phyloP scores from a whole-genome alignment of 2,888 invertebrate genomes.

The Sarcophaga caerulescens region DNA sequence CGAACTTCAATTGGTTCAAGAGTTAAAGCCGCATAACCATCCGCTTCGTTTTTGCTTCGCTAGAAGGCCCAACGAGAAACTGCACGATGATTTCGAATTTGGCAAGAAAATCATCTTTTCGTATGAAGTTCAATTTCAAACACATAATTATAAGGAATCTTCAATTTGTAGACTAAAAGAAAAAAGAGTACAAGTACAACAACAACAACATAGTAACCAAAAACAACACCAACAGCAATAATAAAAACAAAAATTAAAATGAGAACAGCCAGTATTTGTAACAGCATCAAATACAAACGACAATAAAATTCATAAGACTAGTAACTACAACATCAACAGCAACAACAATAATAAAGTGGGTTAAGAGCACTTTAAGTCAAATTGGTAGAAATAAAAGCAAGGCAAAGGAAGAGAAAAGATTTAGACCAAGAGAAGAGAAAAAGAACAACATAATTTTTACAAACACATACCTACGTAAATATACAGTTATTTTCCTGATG shows the following conservation, averaged over 20 bases:
- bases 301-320: background rate
- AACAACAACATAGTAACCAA: slow-evolving; percentile 15
- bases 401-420: slow-evolving; percentile 19
- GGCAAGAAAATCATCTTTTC: too few species aligned
- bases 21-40: too few species aligned
- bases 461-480: background rate
- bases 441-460: background rate
- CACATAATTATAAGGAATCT: too few species aligned
- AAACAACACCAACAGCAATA: background rate
- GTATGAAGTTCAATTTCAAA: too few species aligned
- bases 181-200: slow-evolving; percentile 34
- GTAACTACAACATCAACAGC: background rate
- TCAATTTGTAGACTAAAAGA: background rate
- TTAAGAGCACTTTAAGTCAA: slow-evolving; percentile 65
- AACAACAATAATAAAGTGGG: slow-evolving; percentile 60
- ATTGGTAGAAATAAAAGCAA: slow-evolving; percentile 52
- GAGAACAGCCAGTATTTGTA: slow-evolving; percentile 27
- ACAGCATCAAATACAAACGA: slow-evolving; percentile 46
- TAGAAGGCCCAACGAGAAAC: too few species aligned
- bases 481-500: background rate
- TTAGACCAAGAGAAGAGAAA: background rate
- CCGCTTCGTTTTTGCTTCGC: too few species aligned
- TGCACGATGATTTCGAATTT: too few species aligned
- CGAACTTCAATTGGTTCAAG: too few species aligned
- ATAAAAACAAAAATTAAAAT: slow-evolving; percentile 21